phyloP scores from a whole-genome alignment of 2,888 invertebrate genomes.

The Tridacna crocea region DNA sequence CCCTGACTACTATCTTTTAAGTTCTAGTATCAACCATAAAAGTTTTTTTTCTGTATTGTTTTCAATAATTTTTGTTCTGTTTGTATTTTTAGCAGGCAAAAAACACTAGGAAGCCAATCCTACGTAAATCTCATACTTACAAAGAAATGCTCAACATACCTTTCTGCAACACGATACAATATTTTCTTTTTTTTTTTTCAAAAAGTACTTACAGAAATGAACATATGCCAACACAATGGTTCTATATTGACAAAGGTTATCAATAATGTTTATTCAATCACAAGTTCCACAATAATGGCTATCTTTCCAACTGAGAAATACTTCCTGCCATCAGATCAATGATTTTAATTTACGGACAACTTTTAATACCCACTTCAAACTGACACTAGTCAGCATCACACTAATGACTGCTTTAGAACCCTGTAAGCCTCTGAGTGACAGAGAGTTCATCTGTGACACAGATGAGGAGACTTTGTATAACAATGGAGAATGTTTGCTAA shows the following conservation, averaged over 20 bases:
- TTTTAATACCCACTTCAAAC: slow-evolving; percentile 29
- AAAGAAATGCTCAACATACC: too few species aligned
- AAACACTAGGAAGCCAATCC: too few species aligned
- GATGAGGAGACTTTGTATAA: background rate
- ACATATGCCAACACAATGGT: slow-evolving; percentile 1
- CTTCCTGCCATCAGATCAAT: slow-evolving; percentile 23
- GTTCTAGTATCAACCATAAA: too few species aligned
- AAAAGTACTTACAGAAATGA: background rate
- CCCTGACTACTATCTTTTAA: too few species aligned
- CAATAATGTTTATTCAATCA: slow-evolving; percentile 38
- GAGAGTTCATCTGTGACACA: slow-evolving; percentile 34
- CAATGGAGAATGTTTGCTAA: slow-evolving; percentile 3
- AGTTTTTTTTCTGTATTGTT: too few species aligned
- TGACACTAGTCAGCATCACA: slow-evolving; percentile 43
- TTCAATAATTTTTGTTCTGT: too few species aligned
- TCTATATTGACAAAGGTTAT: slow-evolving; percentile 38
- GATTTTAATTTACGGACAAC: slow-evolving; percentile 26
- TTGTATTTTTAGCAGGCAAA: too few species aligned
- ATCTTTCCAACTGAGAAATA: slow-evolving; percentile 29
- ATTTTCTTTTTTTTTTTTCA: background rate
- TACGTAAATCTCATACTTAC: too few species aligned
- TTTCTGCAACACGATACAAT: background rate
- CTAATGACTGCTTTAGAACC: slow-evolving; percentile 32
- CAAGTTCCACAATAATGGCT: slow-evolving; percentile 39
- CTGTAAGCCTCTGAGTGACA: slow-evolving; percentile 28